Base-by-base conservation (phyloP, 2,888 invertebrate species). In the Gnatocerus cornutus region DNA sequence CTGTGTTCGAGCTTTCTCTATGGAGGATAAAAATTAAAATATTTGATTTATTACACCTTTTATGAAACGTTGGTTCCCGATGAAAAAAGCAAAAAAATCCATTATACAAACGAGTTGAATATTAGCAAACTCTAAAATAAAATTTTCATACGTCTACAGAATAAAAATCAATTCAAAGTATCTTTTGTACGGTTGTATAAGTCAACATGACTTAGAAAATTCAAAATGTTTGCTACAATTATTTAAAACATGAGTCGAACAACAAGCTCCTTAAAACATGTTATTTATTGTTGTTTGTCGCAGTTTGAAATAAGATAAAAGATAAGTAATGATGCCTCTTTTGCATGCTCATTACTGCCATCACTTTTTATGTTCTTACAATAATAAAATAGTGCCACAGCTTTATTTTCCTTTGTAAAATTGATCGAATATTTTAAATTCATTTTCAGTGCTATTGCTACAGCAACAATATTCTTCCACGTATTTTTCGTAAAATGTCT, bases 11-110 rank as follows among this genome's bases (percentile, higher is more conserved):
- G 48, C 46, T 58, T 52, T 30, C 4, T 21, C 21, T 33, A 61
- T 41, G 14, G 21, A 12, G 30, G 67, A 59, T 67, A 67, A 59
- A 67, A 67, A 67, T 67, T 58, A 67, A 67, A 59, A 59, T 67
- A 52, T 67, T 59, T 67, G 67, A 67, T 67, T 67, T 67, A 67
- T 67, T 67, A 61, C 58, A 39, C 13, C 66, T 53, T 29, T 52
- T 56, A 66, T 66, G 46, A 55, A 65, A 59, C 10, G 43, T 21
- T 45, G 37, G 37, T 10, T 39, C 16, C 27, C 12, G 37, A n/a
- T 14, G 29, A 33, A 56, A 65, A 66, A 58, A 39, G 53, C 46
- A 27, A 56, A 56, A 65, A 65, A 58, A 21, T 37, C 29, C 46
- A 46, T 56, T 33, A 58, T 29, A 53, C 21, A 63, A 52, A 39